Percentiles rank a stretch among this genome's conserved stretches.
These are phyloP conservation scores for Archips crataeganus DNA, from an alignment of 2,888 invertebrate species.

Conservation along the genomic window DNA sequence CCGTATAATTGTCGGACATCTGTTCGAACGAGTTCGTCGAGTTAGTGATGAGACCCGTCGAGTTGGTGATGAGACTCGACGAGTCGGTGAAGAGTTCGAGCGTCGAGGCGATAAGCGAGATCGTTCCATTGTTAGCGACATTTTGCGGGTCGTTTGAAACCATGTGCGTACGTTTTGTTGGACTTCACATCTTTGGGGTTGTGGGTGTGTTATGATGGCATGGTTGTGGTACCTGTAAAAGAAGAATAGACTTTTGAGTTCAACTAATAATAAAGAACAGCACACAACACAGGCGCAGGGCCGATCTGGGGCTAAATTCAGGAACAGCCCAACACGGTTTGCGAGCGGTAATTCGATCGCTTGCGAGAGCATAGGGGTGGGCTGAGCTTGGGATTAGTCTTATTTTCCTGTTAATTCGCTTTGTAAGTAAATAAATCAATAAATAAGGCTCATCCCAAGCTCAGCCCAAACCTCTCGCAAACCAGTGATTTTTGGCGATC, in stretches of 20 bases:
- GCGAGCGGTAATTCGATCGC: too few relatives aligned
- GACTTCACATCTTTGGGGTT: slow-evolving; percentile 63
- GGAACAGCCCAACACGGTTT: too few relatives aligned
- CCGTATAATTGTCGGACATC: slow-evolving; percentile 69
- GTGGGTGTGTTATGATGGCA: slow-evolving; percentile 26
- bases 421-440: too few relatives aligned
- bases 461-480: too few relatives aligned
- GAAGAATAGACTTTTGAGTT: background rate
- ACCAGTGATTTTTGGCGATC: too few relatives aligned
- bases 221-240: slow-evolving; percentile 33
- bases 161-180: slow-evolving; percentile 69
- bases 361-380: too few relatives aligned
- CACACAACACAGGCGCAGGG: too few relatives aligned
- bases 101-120: slow-evolving; percentile 45
- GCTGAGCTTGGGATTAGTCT: too few relatives aligned
- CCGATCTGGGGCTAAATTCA: too few relatives aligned
- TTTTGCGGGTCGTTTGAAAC: slow-evolving; percentile 75
- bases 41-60: slow-evolving; percentile 46
- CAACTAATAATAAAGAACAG: too few relatives aligned
- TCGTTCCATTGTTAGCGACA: slow-evolving; percentile 58
- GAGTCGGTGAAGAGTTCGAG: slow-evolving; percentile 48
- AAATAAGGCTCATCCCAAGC: too few relatives aligned
- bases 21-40: slow-evolving; percentile 54
- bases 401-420: too few relatives aligned
- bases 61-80: slow-evolving; percentile 42